Conservation (phyloP, 2,888 invertebrate species). For the Beris morrisii region DNA sequence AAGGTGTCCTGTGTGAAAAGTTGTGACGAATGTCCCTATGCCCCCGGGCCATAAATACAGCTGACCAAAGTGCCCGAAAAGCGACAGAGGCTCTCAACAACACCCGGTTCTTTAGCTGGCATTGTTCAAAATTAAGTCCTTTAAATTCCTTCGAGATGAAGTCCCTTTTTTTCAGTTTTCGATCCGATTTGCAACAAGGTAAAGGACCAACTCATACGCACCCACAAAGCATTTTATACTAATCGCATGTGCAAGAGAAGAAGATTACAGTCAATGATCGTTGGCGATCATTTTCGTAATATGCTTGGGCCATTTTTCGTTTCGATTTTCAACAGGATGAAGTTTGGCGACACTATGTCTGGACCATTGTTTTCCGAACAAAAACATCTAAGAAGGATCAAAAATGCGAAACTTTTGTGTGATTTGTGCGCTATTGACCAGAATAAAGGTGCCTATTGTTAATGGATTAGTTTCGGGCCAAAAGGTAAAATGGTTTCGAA, state of each 20-base stretch:
- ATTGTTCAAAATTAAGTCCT: constrained; percentile 35
- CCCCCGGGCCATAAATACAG: constrained; percentile 32
- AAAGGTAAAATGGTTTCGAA: constrained; percentile 6
- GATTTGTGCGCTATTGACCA: constrained; percentile 32
- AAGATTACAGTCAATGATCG: constrained; percentile 32
- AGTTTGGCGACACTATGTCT: constrained; percentile 45
- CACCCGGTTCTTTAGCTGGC: not conserved
- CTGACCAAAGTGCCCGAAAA: constrained; percentile 32
- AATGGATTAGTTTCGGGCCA: constrained; percentile 27
- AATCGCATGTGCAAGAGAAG: constrained; percentile 22
- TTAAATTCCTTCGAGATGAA: constrained; percentile 30
- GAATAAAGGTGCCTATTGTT: constrained; percentile 25
- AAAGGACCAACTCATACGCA: constrained; percentile 8
- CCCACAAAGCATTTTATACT: constrained; percentile 27
- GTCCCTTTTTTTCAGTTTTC: constrained; percentile 21
- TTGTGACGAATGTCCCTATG: constrained; percentile 29
- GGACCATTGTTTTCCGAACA: constrained; percentile 44
- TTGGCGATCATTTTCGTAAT: constrained; percentile 4
- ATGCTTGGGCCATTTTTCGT: constrained; percentile 4
- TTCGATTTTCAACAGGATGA: constrained; percentile 33
- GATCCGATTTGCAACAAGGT: constrained; percentile 25
- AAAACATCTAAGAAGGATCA: constrained; percentile 33
- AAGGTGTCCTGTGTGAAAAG: constrained; percentile 17
- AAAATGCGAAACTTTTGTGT: constrained; percentile 15
- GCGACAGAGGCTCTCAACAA: not conserved